Evolutionary conservation across 2,113 vertebrate species (phyloP).

Genomic region (Dromaius novaehollandiae): DNA sequence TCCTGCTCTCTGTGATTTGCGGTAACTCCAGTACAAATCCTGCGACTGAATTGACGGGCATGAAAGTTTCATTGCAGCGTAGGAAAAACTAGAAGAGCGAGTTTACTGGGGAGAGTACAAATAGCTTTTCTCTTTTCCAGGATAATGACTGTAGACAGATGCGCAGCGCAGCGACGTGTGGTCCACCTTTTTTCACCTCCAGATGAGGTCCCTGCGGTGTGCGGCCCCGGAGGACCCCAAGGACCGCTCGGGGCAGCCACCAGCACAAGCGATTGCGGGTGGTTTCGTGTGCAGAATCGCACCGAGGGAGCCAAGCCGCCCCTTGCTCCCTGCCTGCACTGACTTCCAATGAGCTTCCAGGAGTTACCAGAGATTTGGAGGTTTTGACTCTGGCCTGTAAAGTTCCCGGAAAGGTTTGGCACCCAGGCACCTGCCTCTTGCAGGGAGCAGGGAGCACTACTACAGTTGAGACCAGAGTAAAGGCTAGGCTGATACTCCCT

Average conservation of each 20-base stretch:
- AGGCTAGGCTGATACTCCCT: background rate
- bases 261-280: background rate
- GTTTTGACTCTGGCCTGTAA: background rate
- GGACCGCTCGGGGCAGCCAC: background rate
- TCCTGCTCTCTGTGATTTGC: background rate
- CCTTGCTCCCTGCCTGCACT: background rate
- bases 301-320: background rate
- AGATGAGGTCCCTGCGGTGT: fast-evolving
- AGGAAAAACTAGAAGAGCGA: background rate
- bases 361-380: background rate
- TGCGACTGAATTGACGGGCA: fast-evolving
- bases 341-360: background rate
- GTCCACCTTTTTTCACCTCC: background rate
- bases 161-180: background rate
- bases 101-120: constrained; percentile 1
- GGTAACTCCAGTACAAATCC: background rate
- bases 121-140: constrained; percentile 34
- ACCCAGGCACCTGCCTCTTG: background rate
- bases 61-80: background rate
- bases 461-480: background rate
- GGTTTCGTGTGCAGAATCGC: background rate
- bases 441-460: background rate
- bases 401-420: background rate
- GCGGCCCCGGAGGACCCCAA: background rate
- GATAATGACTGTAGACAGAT: background rate